Conservation (phyloP, 2,113 vertebrate species). For the Petrocephalus zakoni region DNA sequence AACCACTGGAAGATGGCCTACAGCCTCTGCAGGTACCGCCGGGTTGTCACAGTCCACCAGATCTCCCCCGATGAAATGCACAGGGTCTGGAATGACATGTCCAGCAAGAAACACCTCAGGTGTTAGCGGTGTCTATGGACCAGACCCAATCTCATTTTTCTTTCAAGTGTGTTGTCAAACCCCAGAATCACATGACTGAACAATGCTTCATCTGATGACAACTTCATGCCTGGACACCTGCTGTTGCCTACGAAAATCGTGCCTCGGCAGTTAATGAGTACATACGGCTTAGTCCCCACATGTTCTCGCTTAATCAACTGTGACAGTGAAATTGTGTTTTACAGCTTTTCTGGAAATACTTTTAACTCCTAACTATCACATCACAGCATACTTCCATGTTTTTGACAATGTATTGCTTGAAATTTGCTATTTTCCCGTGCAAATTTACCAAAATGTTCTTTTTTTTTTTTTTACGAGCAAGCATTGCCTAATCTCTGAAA, state of each 20-base stretch:
- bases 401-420: not conserved
- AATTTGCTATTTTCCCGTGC: not conserved
- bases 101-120: constrained; percentile 96
- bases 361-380: not conserved
- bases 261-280: not conserved
- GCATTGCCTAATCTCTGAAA: not conserved
- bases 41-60: constrained; percentile 94
- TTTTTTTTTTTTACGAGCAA: not conserved
- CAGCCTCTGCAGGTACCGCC: constrained; percentile 89
- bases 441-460: constrained; percentile 5
- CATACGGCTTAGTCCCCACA: constrained; percentile 2
- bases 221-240: not conserved
- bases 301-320: not conserved
- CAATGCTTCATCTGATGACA: not conserved
- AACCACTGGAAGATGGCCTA: constrained; percentile 99
- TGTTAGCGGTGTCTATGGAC: constrained; percentile 63
- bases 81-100: constrained; percentile 98
- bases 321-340: constrained; percentile 10
- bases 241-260: not conserved
- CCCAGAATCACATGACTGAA: not conserved
- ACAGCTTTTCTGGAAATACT: not conserved
- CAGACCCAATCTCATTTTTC: constrained; percentile 11
- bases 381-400: not conserved
- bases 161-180: not conserved
- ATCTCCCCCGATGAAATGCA: constrained; percentile 98